phyloP scores from a whole-genome alignment of 2,113 vertebrate genomes.

The Acrocephalus arundinaceus region DNA sequence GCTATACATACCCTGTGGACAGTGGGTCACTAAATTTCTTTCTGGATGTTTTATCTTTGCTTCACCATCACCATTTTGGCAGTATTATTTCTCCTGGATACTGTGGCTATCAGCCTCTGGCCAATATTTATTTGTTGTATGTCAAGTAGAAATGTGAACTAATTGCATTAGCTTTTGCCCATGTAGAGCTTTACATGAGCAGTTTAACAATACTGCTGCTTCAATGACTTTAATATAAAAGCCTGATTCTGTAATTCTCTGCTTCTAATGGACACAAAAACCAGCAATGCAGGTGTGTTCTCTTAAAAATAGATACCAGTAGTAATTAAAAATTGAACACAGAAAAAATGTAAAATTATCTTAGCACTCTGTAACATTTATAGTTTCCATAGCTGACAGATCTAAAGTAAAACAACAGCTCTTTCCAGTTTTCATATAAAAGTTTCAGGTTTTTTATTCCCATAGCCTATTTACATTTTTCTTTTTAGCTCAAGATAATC shows the following conservation, averaged over 20 bases:
- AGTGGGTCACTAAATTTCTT: background rate
- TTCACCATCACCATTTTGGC: background rate
- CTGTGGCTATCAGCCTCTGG: background rate
- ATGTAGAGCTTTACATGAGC: slow-evolving; percentile 20
- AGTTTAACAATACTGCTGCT: slow-evolving; percentile 31
- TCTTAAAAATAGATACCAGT: background rate
- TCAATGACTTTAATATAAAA: background rate
- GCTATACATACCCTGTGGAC: background rate
- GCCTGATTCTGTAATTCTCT: background rate
- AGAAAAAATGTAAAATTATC: background rate
- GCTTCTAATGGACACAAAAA: background rate
- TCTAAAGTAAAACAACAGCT: background rate
- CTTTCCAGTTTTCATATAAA: background rate
- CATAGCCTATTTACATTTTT: background rate
- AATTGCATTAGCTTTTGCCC: background rate
- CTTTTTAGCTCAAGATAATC: background rate
- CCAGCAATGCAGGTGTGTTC: background rate
- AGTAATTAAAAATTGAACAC: background rate
- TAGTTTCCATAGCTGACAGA: background rate
- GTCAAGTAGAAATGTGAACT: background rate
- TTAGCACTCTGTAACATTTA: background rate
- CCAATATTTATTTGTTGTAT: background rate
- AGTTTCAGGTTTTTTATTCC: background rate
- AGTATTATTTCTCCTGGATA: background rate
- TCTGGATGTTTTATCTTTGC: background rate